phyloP scores from a whole-genome alignment of 2,888 invertebrate species.

The Drosophila prostipennis region DNA sequence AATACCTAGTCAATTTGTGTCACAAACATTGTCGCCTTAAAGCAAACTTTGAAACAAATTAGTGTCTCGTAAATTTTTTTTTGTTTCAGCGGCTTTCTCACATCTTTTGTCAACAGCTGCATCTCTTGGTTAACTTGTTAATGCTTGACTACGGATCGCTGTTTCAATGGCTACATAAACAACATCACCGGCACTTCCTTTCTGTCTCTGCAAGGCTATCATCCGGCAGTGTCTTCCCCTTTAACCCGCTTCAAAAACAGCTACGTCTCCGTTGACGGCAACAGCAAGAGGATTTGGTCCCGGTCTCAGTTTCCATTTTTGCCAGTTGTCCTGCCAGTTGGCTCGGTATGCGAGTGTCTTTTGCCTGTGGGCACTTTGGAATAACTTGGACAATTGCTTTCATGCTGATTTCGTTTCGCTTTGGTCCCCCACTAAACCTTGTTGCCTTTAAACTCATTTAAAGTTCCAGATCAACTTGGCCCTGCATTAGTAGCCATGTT shows the following conservation, averaged over 20 bases:
- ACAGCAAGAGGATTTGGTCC: constrained; percentile 33
- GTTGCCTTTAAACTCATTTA: constrained; percentile 37
- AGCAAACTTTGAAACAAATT: neutral
- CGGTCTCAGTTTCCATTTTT: constrained; percentile 10
- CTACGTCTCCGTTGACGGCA: constrained; percentile 38
- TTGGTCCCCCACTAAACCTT: constrained; percentile 16
- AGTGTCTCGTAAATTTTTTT: neutral
- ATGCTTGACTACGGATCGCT: constrained; percentile 30
- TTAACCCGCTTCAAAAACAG: constrained; percentile 56
- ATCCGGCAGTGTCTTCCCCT: constrained; percentile 28
- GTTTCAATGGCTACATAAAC: constrained; percentile 27
- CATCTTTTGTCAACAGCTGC: constrained; percentile 4
- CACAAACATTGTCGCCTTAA: neutral
- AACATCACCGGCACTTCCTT: constrained; percentile 27
- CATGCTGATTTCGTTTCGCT: constrained; percentile 65
- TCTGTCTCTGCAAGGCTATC: constrained; percentile 10
- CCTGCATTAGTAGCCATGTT: constrained; percentile 60
- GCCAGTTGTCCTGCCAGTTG: constrained; percentile 11
- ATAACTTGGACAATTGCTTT: constrained; percentile 66
- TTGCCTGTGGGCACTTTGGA: constrained; percentile 50
- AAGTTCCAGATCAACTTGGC: constrained; percentile 41
- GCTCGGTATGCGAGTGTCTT: constrained; percentile 13
- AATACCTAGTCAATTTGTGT: too few relatives aligned
- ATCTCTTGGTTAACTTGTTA: constrained; percentile 22
- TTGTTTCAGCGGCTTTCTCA: neutral